phyloP scores from a whole-genome alignment of 2,113 vertebrate genomes.

The Panthera tigris region DNA sequence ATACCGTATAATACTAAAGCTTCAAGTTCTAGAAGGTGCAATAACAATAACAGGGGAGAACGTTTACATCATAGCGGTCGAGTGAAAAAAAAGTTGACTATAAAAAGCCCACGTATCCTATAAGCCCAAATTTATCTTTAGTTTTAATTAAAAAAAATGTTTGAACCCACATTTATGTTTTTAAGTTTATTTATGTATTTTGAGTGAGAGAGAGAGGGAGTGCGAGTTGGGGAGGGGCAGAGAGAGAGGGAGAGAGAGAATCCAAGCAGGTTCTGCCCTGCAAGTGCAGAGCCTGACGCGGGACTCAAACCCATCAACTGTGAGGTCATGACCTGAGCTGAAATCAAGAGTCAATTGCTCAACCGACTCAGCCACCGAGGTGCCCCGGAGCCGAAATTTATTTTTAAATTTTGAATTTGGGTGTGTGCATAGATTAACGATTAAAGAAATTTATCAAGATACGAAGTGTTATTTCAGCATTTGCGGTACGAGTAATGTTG shows the following conservation, averaged over 20 bases:
- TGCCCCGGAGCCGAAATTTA: not conserved
- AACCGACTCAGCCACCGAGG: not conserved
- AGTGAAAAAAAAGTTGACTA: not conserved
- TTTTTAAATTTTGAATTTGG: not conserved
- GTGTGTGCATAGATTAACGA: not conserved
- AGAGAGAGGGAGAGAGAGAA: not conserved
- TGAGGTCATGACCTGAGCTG: not conserved
- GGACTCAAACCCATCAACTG: not conserved
- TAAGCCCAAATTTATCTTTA: not conserved
- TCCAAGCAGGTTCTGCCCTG: no score
- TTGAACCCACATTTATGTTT: not conserved
- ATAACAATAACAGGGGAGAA: not conserved
- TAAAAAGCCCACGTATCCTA: not conserved
- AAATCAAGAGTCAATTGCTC: not conserved
- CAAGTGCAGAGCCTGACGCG: not conserved
- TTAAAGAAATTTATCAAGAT: not conserved
- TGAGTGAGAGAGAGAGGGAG: not conserved
- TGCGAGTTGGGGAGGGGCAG: not conserved
- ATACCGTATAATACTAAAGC: not conserved
- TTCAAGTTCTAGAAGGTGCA: not conserved
- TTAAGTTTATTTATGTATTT: not conserved
- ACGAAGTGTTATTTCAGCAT: not conserved
- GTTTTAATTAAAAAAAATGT: not conserved
- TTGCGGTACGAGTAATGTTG: not conserved
- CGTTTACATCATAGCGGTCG: not conserved